Conservation (phyloP, 1,140 invertebrate genomes). For the Atta cephalotes region DNA sequence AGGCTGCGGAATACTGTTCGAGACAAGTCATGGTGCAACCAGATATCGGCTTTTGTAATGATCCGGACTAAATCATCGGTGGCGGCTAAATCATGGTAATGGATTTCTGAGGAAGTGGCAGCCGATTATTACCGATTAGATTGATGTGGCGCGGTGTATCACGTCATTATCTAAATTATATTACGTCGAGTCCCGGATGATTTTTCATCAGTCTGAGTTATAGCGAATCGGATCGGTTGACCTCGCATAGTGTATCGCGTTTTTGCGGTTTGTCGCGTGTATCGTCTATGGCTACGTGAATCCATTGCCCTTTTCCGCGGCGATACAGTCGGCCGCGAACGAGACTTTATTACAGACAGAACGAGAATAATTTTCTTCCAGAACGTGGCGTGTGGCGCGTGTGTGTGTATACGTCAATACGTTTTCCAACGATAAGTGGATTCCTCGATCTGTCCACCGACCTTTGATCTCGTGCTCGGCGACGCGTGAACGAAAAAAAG, state of each 20-base stretch:
- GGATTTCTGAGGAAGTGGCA: conserved; percentile 69
- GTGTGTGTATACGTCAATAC: not conserved
- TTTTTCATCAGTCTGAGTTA: conserved; percentile 33
- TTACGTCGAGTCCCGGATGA: conserved; percentile 28
- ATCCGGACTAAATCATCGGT: conserved; percentile 61
- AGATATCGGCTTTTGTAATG: conserved; percentile 37
- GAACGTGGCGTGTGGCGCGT: not conserved
- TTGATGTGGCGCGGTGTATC: conserved; percentile 62
- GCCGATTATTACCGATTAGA: conserved; percentile 73
- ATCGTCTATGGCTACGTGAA: not conserved
- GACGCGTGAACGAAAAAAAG: conserved; percentile 69
- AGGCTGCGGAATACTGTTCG: not conserved
- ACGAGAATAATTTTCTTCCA: conserved; percentile 37
- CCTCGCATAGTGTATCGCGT: conserved; percentile 7
- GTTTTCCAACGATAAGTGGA: conserved; percentile 70
- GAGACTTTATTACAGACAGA: conserved; percentile 22
- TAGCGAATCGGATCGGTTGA: conserved; percentile 26
- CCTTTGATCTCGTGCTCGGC: conserved; percentile 71
- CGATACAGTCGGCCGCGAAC: conserved; percentile 13
- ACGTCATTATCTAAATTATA: conserved; percentile 68
- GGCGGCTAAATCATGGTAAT: conserved; percentile 49
- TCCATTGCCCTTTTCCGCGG: not conserved
- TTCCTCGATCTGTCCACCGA: conserved; percentile 74
- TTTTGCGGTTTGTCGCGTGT: conserved; percentile 35
- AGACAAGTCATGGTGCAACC: conserved; percentile 36